Conservation (phyloP, 2,888 invertebrate species). For the Drosophila yooni region DNA sequence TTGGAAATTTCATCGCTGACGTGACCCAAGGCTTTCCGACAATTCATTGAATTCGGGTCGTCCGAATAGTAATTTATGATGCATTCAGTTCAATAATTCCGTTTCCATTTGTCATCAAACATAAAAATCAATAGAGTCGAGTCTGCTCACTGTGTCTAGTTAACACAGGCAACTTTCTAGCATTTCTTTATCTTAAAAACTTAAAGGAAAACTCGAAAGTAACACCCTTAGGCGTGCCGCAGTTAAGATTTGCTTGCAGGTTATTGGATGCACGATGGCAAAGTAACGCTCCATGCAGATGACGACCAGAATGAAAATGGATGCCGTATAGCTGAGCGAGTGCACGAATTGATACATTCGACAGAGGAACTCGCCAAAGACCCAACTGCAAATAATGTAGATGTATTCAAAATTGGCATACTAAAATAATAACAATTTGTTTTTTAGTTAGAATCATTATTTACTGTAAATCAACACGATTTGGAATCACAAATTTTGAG, state of each 20-base stretch:
- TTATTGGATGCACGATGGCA: slow-evolving; percentile 93
- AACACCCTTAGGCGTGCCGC: slow-evolving; percentile 90
- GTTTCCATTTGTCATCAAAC: background rate
- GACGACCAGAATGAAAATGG: slow-evolving; percentile 94
- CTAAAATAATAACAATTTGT: slow-evolving; percentile 22
- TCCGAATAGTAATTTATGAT: background rate
- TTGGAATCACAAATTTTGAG: background rate
- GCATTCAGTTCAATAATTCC: background rate
- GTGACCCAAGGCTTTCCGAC: background rate
- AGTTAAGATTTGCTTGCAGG: slow-evolving; percentile 93
- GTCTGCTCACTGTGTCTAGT: background rate
- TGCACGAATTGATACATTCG: slow-evolving; percentile 96
- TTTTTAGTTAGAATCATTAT: slow-evolving; percentile 22
- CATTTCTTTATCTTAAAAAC: background rate
- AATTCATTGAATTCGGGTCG: background rate
- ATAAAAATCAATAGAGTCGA: background rate
- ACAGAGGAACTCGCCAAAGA: slow-evolving; percentile 93
- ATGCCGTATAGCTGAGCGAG: slow-evolving; percentile 94
- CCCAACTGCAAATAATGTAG: slow-evolving; percentile 88
- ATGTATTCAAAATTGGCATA: background rate
- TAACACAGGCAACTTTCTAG: background rate
- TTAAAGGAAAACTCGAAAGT: background rate
- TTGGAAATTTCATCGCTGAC: background rate
- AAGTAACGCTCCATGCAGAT: slow-evolving; percentile 95
- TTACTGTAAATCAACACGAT: background rate